These are phyloP conservation scores for Odocoileus hemionus DNA, from an alignment of 2,113 vertebrate species.

Conservation along the genomic window DNA sequence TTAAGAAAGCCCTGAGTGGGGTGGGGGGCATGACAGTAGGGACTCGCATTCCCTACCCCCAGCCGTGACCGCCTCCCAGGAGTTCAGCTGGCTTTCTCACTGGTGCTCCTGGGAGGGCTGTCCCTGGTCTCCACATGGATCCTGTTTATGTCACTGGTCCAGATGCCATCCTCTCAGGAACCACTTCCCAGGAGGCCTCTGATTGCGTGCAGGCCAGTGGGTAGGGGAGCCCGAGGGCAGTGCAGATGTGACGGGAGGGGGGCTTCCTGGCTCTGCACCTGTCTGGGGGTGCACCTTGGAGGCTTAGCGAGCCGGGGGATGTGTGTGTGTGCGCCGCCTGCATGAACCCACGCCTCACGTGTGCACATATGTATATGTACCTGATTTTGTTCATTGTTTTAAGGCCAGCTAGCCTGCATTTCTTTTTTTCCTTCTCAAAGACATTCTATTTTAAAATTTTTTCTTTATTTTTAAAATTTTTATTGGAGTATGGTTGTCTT, in stretches of 20 bases:
- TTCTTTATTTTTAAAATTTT: background rate
- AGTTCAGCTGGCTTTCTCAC: background rate
- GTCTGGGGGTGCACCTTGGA: background rate
- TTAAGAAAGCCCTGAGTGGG: background rate
- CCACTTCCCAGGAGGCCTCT: background rate
- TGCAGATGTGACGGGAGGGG: background rate
- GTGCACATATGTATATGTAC: background rate
- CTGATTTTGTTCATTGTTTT: background rate
- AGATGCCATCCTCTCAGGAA: background rate
- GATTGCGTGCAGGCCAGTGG: background rate
- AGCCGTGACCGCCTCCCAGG: rapidly evolving
- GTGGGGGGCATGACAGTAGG: background rate
- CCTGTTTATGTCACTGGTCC: background rate
- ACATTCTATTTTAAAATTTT: background rate
- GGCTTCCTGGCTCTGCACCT: background rate
- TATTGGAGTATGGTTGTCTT: background rate
- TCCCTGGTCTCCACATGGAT: background rate
- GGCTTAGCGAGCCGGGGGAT: background rate
- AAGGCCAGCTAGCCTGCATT: background rate
- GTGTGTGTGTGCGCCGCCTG: background rate
- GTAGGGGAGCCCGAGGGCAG: background rate
- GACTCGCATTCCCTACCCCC: background rate
- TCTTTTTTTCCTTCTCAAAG: background rate
- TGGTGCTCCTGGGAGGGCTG: rapidly evolving
- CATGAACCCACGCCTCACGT: background rate